These are phyloP conservation scores for Pristionchus fissidentatus DNA, from an alignment of 2,888 invertebrate genomes.

Conservation along the genomic window DNA sequence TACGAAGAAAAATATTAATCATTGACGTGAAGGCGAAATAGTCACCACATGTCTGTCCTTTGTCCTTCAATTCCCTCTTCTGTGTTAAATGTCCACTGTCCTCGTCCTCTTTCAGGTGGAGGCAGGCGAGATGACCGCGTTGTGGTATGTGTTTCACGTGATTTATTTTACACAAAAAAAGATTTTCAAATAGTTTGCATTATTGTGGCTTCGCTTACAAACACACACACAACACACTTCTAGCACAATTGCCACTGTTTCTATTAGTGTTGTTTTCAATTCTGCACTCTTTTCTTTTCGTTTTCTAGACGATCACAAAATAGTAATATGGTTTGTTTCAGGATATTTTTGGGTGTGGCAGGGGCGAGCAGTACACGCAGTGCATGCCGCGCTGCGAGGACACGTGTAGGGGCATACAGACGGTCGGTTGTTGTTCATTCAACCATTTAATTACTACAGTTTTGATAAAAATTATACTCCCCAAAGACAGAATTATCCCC, in stretches of 20 bases:
- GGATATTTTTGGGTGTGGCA: neutral
- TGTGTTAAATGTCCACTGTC: neutral
- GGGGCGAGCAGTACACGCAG: constrained; percentile 9
- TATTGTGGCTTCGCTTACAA: too few relatives aligned
- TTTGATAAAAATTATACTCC: neutral
- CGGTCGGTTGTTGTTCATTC: neutral
- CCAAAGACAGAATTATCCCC: too few relatives aligned
- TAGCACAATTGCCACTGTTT: too few relatives aligned
- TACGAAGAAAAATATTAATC: too few relatives aligned
- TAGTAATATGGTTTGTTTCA: neutral
- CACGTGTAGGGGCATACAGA: neutral
- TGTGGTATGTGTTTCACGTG: neutral
- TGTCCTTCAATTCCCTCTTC: too few relatives aligned
- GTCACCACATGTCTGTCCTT: neutral
- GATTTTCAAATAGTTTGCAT: too few relatives aligned
- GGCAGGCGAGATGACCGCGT: constrained; percentile 8
- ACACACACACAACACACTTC: too few relatives aligned
- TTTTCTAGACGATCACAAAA: neutral
- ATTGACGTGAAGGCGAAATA: too few relatives aligned
- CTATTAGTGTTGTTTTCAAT: too few relatives aligned
- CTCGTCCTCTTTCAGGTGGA: constrained; percentile 5
- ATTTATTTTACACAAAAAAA: too few relatives aligned
- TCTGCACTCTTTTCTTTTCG: neutral
- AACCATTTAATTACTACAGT: too few relatives aligned
- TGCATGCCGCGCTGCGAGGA: constrained; percentile 10